A percentile compares a stretch with the other conserved stretches of the same genome.
phyloP scores from a whole-genome alignment of 2,113 vertebrate genomes.

The Hemicordylus capensis region DNA sequence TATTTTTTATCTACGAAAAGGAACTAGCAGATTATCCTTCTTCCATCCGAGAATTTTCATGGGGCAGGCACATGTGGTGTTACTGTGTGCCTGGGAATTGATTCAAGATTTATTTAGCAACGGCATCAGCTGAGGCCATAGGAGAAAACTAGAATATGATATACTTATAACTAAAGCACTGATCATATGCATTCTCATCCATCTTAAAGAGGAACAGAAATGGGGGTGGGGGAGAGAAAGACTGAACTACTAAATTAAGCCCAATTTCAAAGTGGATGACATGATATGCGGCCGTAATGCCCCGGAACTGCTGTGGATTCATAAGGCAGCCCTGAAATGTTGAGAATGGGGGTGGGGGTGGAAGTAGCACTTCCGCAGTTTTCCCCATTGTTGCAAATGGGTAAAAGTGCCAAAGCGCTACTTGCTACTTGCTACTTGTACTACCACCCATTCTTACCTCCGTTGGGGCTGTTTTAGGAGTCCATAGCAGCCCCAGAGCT shows the following conservation, averaged over 20 bases:
- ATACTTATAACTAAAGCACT: background rate
- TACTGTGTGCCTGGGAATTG: background rate
- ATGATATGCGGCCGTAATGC: too few species aligned
- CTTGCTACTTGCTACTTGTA: too few species aligned
- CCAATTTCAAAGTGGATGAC: too few species aligned
- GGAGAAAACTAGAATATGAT: background rate
- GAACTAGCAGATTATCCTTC: background rate
- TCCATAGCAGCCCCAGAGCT: too few species aligned
- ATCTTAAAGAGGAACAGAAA: background rate
- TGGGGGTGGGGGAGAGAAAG: background rate
- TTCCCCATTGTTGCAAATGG: too few species aligned
- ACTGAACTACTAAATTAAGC: background rate
- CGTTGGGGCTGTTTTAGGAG: too few species aligned
- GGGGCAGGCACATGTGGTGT: background rate
- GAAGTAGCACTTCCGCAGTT: too few species aligned
- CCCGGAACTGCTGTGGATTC: too few species aligned
- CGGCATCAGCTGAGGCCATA: background rate
- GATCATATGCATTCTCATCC: background rate
- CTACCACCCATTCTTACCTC: too few species aligned
- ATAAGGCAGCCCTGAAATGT: too few species aligned
- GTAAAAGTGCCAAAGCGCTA: too few species aligned
- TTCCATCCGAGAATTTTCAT: background rate
- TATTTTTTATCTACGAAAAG: background rate
- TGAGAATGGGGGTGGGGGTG: too few species aligned
- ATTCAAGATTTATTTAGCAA: background rate